Base-by-base conservation (phyloP, 1,140 invertebrate genomes). In the Fragariocoptes setiger region DNA sequence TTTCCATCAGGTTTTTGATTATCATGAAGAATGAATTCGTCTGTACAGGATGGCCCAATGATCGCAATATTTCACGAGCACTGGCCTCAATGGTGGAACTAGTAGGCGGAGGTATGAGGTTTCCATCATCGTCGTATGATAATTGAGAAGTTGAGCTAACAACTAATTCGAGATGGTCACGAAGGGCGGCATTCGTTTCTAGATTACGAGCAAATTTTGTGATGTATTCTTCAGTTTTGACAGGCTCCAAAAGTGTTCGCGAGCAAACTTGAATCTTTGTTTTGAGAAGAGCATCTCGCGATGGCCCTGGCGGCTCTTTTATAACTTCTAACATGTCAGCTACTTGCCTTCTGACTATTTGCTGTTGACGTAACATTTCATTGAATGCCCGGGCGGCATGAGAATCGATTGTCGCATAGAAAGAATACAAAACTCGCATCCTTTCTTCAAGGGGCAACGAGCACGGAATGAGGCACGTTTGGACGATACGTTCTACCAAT, bases 21-120 rank as follows among this genome's bases (percentile, higher is more conserved):
- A 78, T 85, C 52, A 83, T 85, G 56, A 90, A 92, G 54, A 88
- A 82, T 20, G 83, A 56, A 62, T 90, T 88, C 1, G 79, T 83
- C 69, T 85, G 82, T 0, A 85, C 71, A 1, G 82, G 79, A 50
- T 79, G 70, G 3, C 85, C 85, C 0, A 92, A 62, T 56, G 85
- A 86, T 56, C 86, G 86, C 5, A 94, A 60, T n/a, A 92, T 70
- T 46, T 66, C 64, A 51, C 71, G 72, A 12, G 44, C 46, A 18
- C 45, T 47, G 4, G 25, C 14, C 35, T 47, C 46, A 20, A 47
- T 45, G 2, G 38, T 21, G 2, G 46, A 38, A 38, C 44, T 41
- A 12, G 41, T 20, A 12, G 46, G 45, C 2, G 72, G 71, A 49
- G 70, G 65, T 42, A 83, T 53, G n/a, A 88, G 54, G n/a, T 63